Evolutionary conservation across 2,797 vertebrate genomes (phyloP).

Genomic region (Vultur gryphus): DNA sequence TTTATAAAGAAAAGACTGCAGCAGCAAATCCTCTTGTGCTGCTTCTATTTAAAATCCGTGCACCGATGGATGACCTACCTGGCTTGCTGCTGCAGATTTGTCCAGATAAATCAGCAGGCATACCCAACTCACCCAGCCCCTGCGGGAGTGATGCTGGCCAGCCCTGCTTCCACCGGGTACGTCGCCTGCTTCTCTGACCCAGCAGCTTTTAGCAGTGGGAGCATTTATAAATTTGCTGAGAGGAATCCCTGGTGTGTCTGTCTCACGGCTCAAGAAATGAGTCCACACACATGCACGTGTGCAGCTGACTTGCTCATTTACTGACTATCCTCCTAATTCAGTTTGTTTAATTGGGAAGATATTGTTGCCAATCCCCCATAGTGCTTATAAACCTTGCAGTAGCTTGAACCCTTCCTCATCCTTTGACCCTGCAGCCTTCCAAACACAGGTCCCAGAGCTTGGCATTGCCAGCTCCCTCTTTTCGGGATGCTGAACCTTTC

Average conservation of each 20-base stretch:
- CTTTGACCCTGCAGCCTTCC: background rate
- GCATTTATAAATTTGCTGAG: background rate
- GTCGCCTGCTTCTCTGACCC: background rate
- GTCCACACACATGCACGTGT: accelerated
- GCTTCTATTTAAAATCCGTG: background rate
- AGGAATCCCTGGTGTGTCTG: background rate
- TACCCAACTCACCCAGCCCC: background rate
- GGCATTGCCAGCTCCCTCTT: background rate
- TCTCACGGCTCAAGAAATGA: background rate
- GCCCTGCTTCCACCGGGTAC: background rate
- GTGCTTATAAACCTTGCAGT: background rate
- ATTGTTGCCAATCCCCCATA: background rate
- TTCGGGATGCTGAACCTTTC: background rate
- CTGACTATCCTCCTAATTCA: background rate
- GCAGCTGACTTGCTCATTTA: background rate
- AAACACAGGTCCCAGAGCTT: background rate
- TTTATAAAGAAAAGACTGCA: background rate
- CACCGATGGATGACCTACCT: background rate
- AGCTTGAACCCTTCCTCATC: background rate
- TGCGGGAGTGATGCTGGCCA: background rate
- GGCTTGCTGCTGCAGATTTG: background rate
- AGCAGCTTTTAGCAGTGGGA: background rate
- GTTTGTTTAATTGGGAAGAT: background rate
- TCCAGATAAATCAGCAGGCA: too few relatives aligned
- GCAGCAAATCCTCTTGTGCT: background rate